Evolutionary conservation across 2,888 invertebrate species (phyloP).

Genomic region (Leptarthrus brevirostris): DNA sequence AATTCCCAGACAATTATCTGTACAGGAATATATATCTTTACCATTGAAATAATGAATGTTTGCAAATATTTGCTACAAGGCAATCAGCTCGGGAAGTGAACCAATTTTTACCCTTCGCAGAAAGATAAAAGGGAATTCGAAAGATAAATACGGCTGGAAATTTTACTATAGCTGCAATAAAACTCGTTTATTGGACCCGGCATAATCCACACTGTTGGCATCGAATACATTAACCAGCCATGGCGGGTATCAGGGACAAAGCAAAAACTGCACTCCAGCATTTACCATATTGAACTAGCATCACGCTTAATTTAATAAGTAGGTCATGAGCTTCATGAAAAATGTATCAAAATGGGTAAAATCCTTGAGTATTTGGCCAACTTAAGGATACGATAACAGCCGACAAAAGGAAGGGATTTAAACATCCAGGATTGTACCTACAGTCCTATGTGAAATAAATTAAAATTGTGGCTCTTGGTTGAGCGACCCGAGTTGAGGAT

Average conservation of each 20-base stretch:
- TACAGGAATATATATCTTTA: too few species aligned
- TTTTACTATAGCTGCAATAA: conserved; percentile 19
- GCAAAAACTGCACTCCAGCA: conserved; percentile 23
- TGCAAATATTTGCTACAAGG: background rate
- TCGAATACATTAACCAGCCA: conserved; percentile 49
- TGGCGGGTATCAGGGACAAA: background rate
- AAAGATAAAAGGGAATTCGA: background rate
- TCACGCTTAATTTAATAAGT: conserved; percentile 54
- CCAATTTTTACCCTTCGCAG: background rate
- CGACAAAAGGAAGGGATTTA: background rate
- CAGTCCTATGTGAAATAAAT: background rate
- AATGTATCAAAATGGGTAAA: conserved; percentile 49
- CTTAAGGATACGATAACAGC: background rate
- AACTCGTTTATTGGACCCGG: background rate
- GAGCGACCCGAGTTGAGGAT: conserved; percentile 16
- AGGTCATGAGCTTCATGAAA: conserved; percentile 53
- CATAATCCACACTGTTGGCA: conserved; percentile 48
- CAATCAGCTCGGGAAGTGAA: background rate
- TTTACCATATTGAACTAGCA: conserved; percentile 46
- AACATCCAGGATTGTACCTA: background rate
- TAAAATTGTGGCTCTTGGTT: background rate
- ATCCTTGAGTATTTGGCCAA: conserved; percentile 12
- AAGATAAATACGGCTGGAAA: background rate
- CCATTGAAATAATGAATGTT: background rate
- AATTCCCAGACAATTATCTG: background rate